Evolutionary conservation across 2,888 invertebrate species (phyloP).

Genomic region (Tetanocera ferruginea): DNA sequence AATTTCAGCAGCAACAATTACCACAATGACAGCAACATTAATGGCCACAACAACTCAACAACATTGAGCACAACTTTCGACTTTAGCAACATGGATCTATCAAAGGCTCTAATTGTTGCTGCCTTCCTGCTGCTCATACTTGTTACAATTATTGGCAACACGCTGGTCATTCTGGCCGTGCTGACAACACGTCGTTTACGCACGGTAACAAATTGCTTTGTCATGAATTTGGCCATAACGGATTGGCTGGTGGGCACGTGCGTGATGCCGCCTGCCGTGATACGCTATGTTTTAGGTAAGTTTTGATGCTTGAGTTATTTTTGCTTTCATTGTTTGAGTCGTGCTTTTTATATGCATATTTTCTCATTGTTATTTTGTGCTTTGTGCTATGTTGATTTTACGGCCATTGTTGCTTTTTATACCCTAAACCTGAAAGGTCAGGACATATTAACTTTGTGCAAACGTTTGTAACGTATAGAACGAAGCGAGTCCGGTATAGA

Average conservation of each 20-base stretch:
- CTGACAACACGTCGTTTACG: constrained; percentile 87
- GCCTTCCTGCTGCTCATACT: constrained; percentile 78
- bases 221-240: constrained; percentile 92
- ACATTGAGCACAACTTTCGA: constrained; percentile 28
- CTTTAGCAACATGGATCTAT: constrained; percentile 71
- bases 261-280: constrained; percentile 95
- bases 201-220: constrained; percentile 96
- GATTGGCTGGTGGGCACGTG: constrained; percentile 94
- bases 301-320: constrained; percentile 37
- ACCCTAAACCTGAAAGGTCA: no score
- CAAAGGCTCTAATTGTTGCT: constrained; percentile 72
- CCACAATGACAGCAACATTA: constrained; percentile 9
- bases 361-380: no score
- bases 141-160: constrained; percentile 86
- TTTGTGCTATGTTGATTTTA: no score
- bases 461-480: no score
- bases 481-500: no score
- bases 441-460: no score
- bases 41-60: constrained; percentile 4
- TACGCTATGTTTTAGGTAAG: constrained; percentile 86
- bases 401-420: no score
- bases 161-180: constrained; percentile 90
- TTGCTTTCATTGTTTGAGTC: neutral
- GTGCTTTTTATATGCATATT: neutral
- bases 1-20: constrained; percentile 21